Evolutionary conservation across 1,140 invertebrate genomes (phyloP).

Genomic region (Physella acuta): DNA sequence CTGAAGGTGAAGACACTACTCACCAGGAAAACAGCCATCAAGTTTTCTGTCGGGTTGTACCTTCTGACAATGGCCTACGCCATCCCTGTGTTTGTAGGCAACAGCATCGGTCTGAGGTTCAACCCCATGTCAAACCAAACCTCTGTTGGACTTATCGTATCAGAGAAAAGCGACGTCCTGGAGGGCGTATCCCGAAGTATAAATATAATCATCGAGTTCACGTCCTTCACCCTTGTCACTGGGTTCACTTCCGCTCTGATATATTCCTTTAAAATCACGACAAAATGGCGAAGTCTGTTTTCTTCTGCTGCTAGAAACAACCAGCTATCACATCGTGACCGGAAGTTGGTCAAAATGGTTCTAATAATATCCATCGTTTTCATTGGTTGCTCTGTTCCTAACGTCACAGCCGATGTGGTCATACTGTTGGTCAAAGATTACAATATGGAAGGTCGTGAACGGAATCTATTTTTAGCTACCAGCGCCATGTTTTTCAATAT

Average conservation of each 20-base stretch:
- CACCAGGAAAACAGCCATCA: not conserved
- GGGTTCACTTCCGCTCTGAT: not conserved
- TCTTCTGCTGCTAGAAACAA: not conserved
- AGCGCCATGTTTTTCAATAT: not conserved
- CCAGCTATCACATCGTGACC: not conserved
- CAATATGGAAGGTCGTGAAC: not conserved
- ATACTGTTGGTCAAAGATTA: not conserved
- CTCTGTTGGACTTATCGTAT: not conserved
- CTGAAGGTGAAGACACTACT: not conserved
- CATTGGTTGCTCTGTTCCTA: not conserved
- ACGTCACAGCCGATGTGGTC: not conserved
- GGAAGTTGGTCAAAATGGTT: not conserved
- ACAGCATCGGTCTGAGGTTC: not conserved
- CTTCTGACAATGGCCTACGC: not conserved
- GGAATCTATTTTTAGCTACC: not conserved
- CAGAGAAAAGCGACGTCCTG: not conserved
- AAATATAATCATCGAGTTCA: no score
- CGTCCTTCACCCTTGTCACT: no score
- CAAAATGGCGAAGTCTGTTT: not conserved
- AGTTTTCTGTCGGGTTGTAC: not conserved
- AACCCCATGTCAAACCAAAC: no score
- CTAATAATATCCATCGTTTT: constrained; percentile 1
- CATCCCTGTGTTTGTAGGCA: not conserved
- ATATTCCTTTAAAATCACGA: not conserved
- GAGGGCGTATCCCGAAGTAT: not conserved